A percentile compares a stretch with the other conserved stretches of the same genome.
These are phyloP conservation scores for Papilio helenus DNA, from an alignment of 1,140 invertebrate species.

Conservation along the genomic window DNA sequence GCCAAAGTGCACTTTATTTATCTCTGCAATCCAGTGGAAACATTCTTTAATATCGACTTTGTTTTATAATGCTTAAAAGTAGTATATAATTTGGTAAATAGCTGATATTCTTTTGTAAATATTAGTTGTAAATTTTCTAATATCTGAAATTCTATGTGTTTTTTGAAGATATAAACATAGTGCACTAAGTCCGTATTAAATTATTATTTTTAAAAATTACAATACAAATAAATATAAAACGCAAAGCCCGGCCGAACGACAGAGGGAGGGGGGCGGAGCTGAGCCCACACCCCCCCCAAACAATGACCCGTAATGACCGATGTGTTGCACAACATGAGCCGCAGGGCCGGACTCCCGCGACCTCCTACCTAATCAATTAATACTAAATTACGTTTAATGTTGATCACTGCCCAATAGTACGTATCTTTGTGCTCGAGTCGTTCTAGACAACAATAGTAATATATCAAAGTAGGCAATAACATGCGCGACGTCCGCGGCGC, in stretches of 20 bases:
- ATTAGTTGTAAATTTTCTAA: conserved; percentile 41
- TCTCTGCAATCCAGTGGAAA: background rate
- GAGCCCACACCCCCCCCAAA: conserved; percentile 62
- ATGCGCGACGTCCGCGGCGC: conserved; percentile 68
- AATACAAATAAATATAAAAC: conserved; percentile 77
- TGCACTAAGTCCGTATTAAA: conserved; percentile 60
- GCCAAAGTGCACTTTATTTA: conserved; percentile 23
- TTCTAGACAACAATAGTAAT: conserved; percentile 74
- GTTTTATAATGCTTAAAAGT: background rate
- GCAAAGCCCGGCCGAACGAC: conserved; percentile 59
- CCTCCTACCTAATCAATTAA: conserved; percentile 77
- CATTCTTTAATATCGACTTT: background rate
- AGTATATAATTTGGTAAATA: background rate
- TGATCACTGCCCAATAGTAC: conserved; percentile 83
- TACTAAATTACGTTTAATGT: conserved; percentile 81
- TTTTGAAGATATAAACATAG: conserved; percentile 46
- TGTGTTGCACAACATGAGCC: conserved; percentile 74
- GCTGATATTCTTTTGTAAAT: conserved; percentile 16
- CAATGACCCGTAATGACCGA: conserved; percentile 77
- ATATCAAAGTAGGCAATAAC: conserved; percentile 68
- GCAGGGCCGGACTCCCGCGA: conserved; percentile 65
- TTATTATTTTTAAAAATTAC: conserved; percentile 73
- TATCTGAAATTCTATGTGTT: conserved; percentile 1
- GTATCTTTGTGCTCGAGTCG: conserved; percentile 81
- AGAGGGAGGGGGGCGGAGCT: conserved; percentile 57